A percentile compares a stretch with the other conserved stretches of the same genome.
Conservation (phyloP, 2,888 invertebrate genomes). For the Cheiracanthium punctorium region DNA sequence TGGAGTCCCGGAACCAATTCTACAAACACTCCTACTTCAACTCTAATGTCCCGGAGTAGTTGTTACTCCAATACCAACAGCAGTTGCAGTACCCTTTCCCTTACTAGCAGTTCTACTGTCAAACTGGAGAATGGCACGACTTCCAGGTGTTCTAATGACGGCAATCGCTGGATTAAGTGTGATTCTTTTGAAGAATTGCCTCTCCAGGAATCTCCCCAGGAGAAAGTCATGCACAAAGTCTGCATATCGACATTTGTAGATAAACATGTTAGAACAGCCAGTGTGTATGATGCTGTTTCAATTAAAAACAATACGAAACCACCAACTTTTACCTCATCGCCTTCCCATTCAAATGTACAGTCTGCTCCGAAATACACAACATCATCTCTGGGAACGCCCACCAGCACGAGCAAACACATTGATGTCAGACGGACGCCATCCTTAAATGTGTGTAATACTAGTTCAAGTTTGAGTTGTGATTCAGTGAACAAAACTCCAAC, state of each 20-base stretch:
- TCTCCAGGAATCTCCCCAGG: conserved; percentile 15
- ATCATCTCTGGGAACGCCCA: conserved; percentile 31
- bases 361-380: background rate
- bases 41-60: conserved; percentile 50
- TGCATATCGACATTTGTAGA: conserved; percentile 60
- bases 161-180: conserved; percentile 41
- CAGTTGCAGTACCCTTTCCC: conserved; percentile 73
- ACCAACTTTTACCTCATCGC: background rate
- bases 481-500: background rate
- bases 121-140: conserved; percentile 36
- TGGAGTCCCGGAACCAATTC: conserved; percentile 39
- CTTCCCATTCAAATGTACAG: background rate
- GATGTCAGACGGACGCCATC: conserved; percentile 54
- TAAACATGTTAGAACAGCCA: conserved; percentile 59
- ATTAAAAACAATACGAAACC: background rate
- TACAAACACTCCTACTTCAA: conserved; percentile 45
- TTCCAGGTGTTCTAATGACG: conserved; percentile 22
- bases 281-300: conserved; percentile 45
- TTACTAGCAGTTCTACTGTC: conserved; percentile 73
- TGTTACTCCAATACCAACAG: conserved; percentile 70
- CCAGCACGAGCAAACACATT: background rate
- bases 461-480: background rate
- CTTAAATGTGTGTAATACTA: conserved; percentile 27
- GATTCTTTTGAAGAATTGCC: conserved; percentile 60
- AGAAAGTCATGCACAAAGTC: conserved; percentile 43